Base-by-base conservation (phyloP, 2,113 vertebrate species). In the Charina bottae region DNA sequence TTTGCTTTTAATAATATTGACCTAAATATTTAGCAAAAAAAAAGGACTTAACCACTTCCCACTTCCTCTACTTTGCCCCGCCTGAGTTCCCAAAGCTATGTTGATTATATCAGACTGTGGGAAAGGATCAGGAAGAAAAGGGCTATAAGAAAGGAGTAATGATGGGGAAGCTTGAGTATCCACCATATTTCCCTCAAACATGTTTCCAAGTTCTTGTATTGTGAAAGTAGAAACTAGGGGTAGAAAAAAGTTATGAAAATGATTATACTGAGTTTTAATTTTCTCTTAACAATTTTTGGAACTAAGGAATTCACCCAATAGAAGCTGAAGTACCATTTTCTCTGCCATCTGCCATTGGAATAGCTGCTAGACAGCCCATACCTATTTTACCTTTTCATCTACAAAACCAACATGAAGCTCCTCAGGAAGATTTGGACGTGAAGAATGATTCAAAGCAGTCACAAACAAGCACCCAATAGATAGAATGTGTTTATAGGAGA, bases 251-350 rank as follows among this genome's bases (percentile, higher is more conserved):
- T 24, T 11, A n/a, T 4, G 28, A 28, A 56, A 91, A 91, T 23
- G 0, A 54, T 4, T 85, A 7, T 59, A 6, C 17, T 94, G 86
- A 37, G 64, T 90, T 90, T 89, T 83, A 21, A 28, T 4, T 90
- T 88, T 68, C 90, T 92, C 91, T 90, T 62, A 15, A 28, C 5
- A 72, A 28, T 85, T 93, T 60, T 12, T 55, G 97, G 97, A 96
- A 97, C 92, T 97, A 98, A 92, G 95, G 95, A 88, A 87, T 97
- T 88, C 96, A 94, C 89, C 95, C 97, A 87, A 78, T 97, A 85
- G 94, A 93, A 28, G 60, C 95, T 55, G 97, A 97, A 95, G 92
- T 95, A 92, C 56, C 60, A 93, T 93, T 87, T 72, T 88, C 23
- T 90, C 89, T 85, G 84, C 97, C 94, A 88, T 37, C 91, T 28